phyloP scores from a whole-genome alignment of 2,888 invertebrate genomes.

The Carabus problematicus region DNA sequence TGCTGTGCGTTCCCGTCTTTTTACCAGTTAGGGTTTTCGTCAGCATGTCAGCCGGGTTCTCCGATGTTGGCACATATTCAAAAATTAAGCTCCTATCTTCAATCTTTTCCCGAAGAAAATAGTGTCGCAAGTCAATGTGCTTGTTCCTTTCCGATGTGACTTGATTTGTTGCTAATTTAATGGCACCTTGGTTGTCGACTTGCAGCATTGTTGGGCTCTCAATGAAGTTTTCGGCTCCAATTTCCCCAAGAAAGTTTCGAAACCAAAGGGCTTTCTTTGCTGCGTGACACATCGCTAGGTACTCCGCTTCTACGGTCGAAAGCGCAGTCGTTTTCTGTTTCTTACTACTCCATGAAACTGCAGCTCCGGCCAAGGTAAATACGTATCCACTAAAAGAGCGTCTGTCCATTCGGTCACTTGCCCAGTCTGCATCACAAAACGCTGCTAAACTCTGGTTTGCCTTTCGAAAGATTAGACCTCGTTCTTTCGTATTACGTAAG shows the following conservation, averaged over 20 bases:
- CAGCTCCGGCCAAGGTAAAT: slow-evolving; percentile 9
- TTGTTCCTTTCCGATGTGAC: too few species aligned
- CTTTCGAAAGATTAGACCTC: slow-evolving; percentile 4
- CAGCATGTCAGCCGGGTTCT: too few species aligned
- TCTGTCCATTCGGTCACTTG: slow-evolving; percentile 11
- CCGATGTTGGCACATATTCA: too few species aligned
- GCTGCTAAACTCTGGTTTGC: slow-evolving; percentile 5
- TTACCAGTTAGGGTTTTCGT: too few species aligned
- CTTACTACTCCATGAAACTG: slow-evolving; percentile 19
- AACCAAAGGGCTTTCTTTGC: slow-evolving; percentile 10
- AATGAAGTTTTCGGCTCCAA: neutral
- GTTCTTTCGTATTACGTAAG: slow-evolving; percentile 6
- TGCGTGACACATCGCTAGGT: slow-evolving; percentile 23
- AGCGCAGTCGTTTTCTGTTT: slow-evolving; percentile 12
- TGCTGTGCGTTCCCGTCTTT: too few species aligned
- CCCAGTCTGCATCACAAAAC: slow-evolving; percentile 16
- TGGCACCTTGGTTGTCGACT: neutral
- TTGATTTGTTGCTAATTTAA: too few species aligned
- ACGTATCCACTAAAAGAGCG: slow-evolving; percentile 21
- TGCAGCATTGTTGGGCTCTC: neutral
- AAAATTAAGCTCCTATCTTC: too few species aligned
- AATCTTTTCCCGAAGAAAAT: too few species aligned
- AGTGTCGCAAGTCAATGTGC: too few species aligned
- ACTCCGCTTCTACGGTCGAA: slow-evolving; percentile 24
- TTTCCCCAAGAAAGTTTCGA: neutral